phyloP scores from a whole-genome alignment of 2,888 invertebrate genomes.

The Sinotaia quadrata region DNA sequence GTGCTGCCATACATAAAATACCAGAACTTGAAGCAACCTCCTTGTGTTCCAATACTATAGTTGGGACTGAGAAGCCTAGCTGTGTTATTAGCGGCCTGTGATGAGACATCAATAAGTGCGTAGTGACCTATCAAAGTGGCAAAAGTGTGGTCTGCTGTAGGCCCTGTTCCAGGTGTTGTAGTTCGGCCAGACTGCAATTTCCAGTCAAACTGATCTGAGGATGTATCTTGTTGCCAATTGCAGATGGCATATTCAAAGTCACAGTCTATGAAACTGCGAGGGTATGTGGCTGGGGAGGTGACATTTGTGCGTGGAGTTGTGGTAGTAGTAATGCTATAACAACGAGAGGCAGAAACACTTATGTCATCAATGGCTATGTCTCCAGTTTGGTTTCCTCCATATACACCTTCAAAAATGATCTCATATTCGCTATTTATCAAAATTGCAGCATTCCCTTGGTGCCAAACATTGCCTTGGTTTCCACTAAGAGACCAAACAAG shows the following conservation, averaged over 20 bases:
- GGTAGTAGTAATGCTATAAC: conserved; percentile 37
- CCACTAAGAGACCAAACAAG: conserved; percentile 46
- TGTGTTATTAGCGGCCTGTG: conserved; percentile 42
- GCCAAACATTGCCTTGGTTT: conserved; percentile 62
- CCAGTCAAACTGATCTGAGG: conserved; percentile 64
- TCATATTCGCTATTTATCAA: conserved; percentile 19
- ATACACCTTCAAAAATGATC: conserved; percentile 64
- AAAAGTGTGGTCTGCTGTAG: conserved; percentile 64
- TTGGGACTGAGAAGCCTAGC: conserved; percentile 55
- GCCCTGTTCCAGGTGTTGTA: conserved; percentile 55
- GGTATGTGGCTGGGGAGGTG: conserved; percentile 48
- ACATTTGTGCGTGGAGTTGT: conserved; percentile 37
- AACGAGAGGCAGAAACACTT: conserved; percentile 37
- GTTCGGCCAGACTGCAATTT: conserved; percentile 50
- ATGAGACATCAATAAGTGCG: conserved; percentile 54
- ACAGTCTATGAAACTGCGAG: conserved; percentile 56
- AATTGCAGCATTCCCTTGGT: conserved; percentile 31
- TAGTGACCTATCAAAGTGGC: conserved; percentile 57
- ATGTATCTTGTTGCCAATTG: conserved; percentile 63
- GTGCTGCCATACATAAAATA: conserved; percentile 69
- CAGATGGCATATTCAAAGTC: conserved; percentile 63
- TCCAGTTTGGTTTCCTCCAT: conserved; percentile 58
- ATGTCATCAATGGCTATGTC: conserved; percentile 69
- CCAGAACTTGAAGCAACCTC: conserved; percentile 67
- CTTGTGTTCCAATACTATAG: conserved; percentile 38